phyloP scores from a whole-genome alignment of 2,113 vertebrate genomes.

The Amphilophus citrinellus region DNA sequence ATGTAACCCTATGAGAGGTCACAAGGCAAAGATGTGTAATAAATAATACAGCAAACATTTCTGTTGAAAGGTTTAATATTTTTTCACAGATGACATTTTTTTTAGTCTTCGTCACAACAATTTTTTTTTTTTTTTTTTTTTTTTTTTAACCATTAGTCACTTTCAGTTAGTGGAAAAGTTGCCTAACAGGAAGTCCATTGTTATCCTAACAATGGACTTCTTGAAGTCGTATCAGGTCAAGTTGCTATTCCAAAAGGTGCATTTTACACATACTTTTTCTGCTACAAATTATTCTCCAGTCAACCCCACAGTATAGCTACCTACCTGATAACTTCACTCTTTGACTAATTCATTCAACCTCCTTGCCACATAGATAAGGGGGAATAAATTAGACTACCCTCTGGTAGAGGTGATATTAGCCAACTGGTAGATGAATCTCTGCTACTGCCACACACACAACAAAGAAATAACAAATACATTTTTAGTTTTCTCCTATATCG shows the following conservation, averaged over 20 bases:
- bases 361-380: neutral
- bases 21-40: neutral
- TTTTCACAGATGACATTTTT: neutral
- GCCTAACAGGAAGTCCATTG: neutral
- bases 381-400: neutral
- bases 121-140: too few relatives aligned
- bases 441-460: neutral
- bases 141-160: neutral
- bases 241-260: neutral
- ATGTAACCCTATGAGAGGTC: neutral
- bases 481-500: neutral
- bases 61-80: accelerated
- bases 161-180: neutral
- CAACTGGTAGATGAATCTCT: neutral
- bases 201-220: neutral
- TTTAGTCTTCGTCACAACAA: neutral
- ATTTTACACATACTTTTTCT: neutral
- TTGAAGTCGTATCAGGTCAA: neutral
- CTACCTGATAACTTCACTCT: neutral
- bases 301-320: neutral
- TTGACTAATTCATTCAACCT: neutral
- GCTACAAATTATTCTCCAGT: accelerated
- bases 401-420: neutral
- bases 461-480: too few relatives aligned
- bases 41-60: neutral